Conservation (phyloP, 2,113 vertebrate genomes). For the Muntiacus muntjak region DNA sequence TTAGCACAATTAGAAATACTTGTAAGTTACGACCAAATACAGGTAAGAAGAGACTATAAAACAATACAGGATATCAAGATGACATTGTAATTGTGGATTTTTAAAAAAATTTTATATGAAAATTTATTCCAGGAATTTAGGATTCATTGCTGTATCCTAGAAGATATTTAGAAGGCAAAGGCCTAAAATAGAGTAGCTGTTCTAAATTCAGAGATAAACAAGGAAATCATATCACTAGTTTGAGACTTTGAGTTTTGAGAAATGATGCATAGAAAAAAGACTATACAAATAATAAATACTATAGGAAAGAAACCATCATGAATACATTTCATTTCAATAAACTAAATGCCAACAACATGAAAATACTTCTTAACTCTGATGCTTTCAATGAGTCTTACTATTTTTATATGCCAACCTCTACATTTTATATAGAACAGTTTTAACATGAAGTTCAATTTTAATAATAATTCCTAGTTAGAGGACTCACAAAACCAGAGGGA, state of each 20-base stretch:
- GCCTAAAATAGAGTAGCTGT: background rate
- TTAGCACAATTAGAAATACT: background rate
- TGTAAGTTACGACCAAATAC: background rate
- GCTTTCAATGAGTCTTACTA: background rate
- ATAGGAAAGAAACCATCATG: background rate
- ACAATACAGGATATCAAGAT: background rate
- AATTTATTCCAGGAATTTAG: background rate
- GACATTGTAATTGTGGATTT: background rate
- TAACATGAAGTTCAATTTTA: conserved; percentile 59
- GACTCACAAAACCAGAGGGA: conserved; percentile 58
- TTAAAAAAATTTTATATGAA: background rate
- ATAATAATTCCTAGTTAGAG: conserved; percentile 56
- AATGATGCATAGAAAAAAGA: background rate
- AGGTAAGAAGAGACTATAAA: background rate
- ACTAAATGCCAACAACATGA: background rate
- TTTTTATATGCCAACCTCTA: background rate
- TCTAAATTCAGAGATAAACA: background rate
- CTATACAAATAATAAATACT: background rate
- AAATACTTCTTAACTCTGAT: background rate
- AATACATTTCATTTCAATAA: background rate
- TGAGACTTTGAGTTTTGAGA: background rate
- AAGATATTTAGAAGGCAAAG: background rate
- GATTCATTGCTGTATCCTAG: background rate
- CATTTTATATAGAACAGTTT: conserved; percentile 15
- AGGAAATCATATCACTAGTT: background rate